Percentiles rank a stretch among this genome's conserved stretches.
phyloP scores from a whole-genome alignment of 2,113 vertebrate genomes.

The Petaurus breviceps region DNA sequence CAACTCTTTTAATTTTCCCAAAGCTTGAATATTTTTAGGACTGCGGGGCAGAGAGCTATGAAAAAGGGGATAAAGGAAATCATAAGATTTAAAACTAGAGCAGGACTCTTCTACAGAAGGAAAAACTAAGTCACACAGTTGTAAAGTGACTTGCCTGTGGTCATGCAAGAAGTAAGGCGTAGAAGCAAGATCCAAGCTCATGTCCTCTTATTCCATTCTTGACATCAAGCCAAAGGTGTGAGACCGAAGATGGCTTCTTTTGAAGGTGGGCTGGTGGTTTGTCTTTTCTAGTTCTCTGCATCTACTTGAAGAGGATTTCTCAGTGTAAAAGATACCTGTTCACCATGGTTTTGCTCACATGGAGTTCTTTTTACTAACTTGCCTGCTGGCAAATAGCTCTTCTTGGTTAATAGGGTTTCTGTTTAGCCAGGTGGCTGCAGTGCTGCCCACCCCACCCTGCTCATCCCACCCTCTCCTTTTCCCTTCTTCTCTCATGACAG shows the following conservation, averaged over 20 bases:
- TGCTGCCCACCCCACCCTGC: background rate
- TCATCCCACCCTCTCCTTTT: background rate
- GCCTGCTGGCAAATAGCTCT: background rate
- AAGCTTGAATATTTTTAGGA: background rate
- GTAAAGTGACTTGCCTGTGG: background rate
- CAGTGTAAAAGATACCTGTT: background rate
- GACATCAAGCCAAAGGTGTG: background rate
- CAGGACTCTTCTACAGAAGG: background rate
- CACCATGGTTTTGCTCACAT: background rate
- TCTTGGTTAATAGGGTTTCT: fast-evolving
- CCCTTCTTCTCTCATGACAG: background rate
- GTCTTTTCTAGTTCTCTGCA: background rate
- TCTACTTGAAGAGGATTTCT: background rate
- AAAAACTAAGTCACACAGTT: background rate
- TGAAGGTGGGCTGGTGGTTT: background rate
- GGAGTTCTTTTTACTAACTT: background rate
- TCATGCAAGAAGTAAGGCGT: background rate
- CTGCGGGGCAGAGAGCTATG: background rate
- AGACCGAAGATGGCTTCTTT: background rate
- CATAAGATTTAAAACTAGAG: background rate
- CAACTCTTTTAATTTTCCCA: background rate
- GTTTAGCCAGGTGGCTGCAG: background rate
- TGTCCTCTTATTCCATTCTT: background rate
- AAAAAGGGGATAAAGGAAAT: background rate
- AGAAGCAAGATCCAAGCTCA: background rate